These are phyloP conservation scores for Ploceus nigricollis DNA, from an alignment of 2,113 vertebrate genomes.

Conservation along the genomic window DNA sequence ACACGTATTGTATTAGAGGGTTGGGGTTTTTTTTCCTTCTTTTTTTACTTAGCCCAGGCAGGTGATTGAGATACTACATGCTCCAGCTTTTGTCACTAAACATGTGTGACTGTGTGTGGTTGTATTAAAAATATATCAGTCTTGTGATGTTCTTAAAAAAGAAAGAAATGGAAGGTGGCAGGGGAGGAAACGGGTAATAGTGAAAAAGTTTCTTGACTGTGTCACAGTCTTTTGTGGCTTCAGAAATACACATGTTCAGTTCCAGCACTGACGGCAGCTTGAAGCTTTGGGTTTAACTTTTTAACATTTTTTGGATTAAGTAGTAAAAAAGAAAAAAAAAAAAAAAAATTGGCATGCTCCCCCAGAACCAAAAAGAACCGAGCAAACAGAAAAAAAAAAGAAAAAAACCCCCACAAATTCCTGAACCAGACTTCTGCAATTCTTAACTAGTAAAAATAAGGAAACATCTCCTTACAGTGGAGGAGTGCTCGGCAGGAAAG, in stretches of 20 bases:
- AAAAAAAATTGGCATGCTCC: neutral
- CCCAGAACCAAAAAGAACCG: neutral
- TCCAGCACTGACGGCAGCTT: constrained; percentile 54
- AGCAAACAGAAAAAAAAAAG: neutral
- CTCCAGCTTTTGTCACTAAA: constrained; percentile 53
- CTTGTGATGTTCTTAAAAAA: constrained; percentile 74
- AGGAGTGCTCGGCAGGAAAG: neutral
- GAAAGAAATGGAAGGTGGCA: constrained; percentile 72
- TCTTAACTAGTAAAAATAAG: neutral
- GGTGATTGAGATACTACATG: constrained; percentile 74
- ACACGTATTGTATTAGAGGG: constrained; percentile 65
- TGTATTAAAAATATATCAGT: constrained; percentile 68
- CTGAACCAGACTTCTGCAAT: neutral
- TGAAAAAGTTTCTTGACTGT: constrained; percentile 45
- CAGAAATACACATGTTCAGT: constrained; percentile 29
- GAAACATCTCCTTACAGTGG: neutral
- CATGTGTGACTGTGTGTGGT: neutral
- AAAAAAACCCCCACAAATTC: neutral
- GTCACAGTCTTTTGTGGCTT: constrained; percentile 46
- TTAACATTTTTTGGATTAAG: constrained; percentile 7
- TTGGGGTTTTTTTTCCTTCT: neutral
- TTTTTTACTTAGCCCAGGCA: constrained; percentile 78
- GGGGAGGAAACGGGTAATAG: constrained; percentile 47
- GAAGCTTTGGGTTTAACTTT: constrained; percentile 60
- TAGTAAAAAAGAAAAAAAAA: neutral